Evolutionary conservation across 1,140 invertebrate species (phyloP).

Genomic region (Leptopilina clavipes): DNA sequence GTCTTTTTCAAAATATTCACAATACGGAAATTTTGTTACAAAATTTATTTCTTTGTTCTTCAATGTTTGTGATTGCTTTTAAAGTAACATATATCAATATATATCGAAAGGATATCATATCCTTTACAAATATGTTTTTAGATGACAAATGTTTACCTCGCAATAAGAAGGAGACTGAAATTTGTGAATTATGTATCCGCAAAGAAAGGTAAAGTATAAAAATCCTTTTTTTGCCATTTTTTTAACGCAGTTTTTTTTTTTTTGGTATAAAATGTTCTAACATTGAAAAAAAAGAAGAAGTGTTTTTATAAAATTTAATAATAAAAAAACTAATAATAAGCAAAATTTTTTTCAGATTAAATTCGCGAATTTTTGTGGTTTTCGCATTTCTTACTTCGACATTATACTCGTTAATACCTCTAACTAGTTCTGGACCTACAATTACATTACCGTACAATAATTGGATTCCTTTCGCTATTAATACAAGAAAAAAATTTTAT

Average conservation of each 20-base stretch:
- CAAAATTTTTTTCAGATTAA: neutral
- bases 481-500: no score
- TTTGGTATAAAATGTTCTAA: no score
- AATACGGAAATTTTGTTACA: neutral
- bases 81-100: neutral
- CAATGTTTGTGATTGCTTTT: neutral
- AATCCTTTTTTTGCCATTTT: no score
- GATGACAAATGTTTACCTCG: neutral
- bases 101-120: neutral
- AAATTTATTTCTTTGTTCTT: neutral
- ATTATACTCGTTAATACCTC: neutral
- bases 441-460: neutral
- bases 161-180: neutral
- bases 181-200: neutral
- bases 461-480: no score
- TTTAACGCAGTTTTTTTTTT: no score
- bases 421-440: no score
- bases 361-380: neutral
- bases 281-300: no score
- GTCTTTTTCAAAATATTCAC: neutral
- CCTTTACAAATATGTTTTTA: neutral
- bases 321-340: no score
- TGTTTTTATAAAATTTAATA: no score
- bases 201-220: neutral
- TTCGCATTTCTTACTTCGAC: neutral